Evolutionary conservation across 2,113 vertebrate species (phyloP).

Genomic region (Diphyllodes magnificus): DNA sequence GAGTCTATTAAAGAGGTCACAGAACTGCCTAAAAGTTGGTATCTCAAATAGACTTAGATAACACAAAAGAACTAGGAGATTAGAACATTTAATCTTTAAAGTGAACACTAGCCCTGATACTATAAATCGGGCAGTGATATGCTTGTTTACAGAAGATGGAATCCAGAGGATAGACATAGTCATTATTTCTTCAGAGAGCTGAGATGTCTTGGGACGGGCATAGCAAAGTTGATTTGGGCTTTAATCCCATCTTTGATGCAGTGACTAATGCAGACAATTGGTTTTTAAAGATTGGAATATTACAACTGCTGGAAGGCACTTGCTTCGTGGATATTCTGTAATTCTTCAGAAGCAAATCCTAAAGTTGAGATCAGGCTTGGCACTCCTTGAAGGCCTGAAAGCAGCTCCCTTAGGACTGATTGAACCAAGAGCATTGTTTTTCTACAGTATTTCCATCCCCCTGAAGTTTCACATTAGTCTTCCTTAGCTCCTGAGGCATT

Average conservation of each 20-base stretch:
- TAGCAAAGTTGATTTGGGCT: not conserved
- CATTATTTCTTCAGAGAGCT: not conserved
- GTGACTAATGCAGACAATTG: not conserved
- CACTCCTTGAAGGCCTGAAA: not conserved
- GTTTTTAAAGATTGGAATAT: not conserved
- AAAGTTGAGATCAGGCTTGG: not conserved
- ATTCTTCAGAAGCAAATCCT: not conserved
- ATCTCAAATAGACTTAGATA: not conserved
- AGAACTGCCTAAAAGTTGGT: not conserved
- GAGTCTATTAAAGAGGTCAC: not conserved
- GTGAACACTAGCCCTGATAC: not conserved
- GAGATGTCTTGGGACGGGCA: not conserved
- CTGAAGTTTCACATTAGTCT: not conserved
- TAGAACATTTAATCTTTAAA: not conserved
- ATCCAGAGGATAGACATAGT: not conserved
- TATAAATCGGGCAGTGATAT: not conserved
- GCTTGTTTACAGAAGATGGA: not conserved
- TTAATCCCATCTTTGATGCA: not conserved
- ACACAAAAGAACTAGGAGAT: not conserved
- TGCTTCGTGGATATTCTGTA: not conserved
- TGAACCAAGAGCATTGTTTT: not conserved
- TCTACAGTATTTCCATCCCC: not conserved
- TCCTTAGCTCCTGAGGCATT: not conserved
- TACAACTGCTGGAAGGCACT: not conserved
- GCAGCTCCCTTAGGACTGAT: not conserved